phyloP scores from a whole-genome alignment of 2,113 vertebrate genomes.

The Stegostoma tigrinum region DNA sequence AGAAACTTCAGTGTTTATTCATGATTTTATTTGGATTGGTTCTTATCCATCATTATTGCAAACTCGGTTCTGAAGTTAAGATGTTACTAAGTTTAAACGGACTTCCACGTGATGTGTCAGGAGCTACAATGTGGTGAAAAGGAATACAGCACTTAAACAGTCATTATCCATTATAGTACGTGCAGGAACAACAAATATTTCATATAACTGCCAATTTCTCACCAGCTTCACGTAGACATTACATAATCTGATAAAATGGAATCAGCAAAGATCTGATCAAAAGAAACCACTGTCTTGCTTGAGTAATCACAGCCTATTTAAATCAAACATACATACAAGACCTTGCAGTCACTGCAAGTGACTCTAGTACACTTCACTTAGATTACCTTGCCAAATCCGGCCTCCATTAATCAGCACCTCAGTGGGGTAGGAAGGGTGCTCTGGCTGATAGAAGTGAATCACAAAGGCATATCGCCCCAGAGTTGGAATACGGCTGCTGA shows the following conservation, averaged over 20 bases:
- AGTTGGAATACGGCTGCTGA: constrained; percentile 63
- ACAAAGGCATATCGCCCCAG: constrained; percentile 88
- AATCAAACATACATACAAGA: neutral
- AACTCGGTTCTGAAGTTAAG: neutral
- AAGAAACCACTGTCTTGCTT: neutral
- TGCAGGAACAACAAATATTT: too few species aligned
- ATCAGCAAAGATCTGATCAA: neutral
- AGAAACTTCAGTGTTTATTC: neutral
- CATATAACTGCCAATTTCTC: neutral
- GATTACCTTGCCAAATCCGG: constrained; percentile 84
- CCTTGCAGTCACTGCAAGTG: neutral
- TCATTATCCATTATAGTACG: too few species aligned
- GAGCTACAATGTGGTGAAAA: neutral
- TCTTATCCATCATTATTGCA: neutral
- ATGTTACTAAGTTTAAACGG: neutral
- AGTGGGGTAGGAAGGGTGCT: constrained; percentile 67
- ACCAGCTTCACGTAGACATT: neutral
- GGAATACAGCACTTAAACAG: too few species aligned
- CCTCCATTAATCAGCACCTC: constrained; percentile 78
- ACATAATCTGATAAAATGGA: neutral
- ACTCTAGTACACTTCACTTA: neutral
- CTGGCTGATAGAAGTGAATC: constrained; percentile 84
- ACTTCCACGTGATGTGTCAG: neutral
- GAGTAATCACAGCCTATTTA: neutral
- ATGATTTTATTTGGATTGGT: neutral